phyloP scores from a whole-genome alignment of 1,140 invertebrate species.

The Holotrichia oblita region DNA sequence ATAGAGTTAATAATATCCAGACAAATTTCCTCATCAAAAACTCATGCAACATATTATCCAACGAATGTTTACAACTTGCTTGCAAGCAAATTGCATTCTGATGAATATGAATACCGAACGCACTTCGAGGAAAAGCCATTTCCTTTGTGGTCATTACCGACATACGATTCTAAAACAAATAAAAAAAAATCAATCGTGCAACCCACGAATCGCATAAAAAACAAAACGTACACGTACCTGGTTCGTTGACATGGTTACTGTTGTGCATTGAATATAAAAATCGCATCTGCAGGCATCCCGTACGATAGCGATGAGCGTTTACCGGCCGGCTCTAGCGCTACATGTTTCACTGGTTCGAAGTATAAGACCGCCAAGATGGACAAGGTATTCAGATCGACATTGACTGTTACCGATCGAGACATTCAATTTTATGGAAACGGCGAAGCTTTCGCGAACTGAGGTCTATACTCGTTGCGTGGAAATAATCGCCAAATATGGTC shows the following conservation, averaged over 20 bases:
- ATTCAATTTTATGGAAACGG: constrained; percentile 11
- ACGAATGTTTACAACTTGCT: background rate
- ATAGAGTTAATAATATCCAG: no score
- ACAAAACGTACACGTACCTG: constrained; percentile 23
- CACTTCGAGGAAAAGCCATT: constrained; percentile 1
- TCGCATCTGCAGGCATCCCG: background rate
- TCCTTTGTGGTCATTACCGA: constrained; percentile 3
- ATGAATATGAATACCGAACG: background rate
- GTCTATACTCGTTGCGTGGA: constrained; percentile 4
- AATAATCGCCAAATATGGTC: constrained; percentile 34
- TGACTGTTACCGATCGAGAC: constrained; percentile 13
- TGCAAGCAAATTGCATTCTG: background rate
- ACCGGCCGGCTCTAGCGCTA: background rate
- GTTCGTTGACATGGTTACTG: constrained; percentile 25
- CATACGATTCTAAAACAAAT: background rate
- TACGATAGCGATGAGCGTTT: background rate
- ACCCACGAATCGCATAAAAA: constrained; percentile 26
- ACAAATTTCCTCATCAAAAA: no score
- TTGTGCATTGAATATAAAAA: constrained; percentile 7
- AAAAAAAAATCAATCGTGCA: constrained; percentile 22
- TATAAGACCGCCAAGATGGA: background rate
- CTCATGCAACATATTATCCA: no score
- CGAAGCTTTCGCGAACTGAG: constrained; percentile 1
- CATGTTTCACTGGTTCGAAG: background rate
- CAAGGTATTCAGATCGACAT: constrained; percentile 24